Percentiles rank a stretch among this genome's conserved stretches.
Evolutionary conservation across 35 echinoderm and acorn worm genomes (phyloP).

Genomic region (Hemicentrotus pulcherrimus): DNA sequence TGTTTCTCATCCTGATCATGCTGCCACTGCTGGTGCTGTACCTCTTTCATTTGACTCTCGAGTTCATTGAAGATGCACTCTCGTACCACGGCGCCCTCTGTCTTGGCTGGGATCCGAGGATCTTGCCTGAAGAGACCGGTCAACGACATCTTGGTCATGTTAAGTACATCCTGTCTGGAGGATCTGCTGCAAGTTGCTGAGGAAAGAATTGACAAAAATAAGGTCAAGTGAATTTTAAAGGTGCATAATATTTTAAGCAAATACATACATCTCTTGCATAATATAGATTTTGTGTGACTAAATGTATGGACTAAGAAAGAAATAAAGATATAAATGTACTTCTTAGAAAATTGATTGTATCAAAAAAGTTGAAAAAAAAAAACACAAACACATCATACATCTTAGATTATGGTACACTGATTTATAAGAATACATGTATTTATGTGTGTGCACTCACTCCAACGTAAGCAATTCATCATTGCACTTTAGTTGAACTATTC

Average conservation of each 20-base stretch:
- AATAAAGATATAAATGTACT: too few relatives aligned
- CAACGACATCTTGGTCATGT: constrained; percentile 63
- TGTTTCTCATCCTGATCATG: constrained; percentile 74
- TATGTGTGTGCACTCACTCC: too few relatives aligned
- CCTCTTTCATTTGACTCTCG: constrained; percentile 75
- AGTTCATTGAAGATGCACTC: constrained; percentile 86
- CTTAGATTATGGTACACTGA: too few relatives aligned
- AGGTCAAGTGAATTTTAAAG: background rate
- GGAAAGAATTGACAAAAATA: background rate
- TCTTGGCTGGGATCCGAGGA: constrained; percentile 62
- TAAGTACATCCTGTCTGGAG: constrained; percentile 10
- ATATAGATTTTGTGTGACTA: too few relatives aligned
- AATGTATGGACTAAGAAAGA: too few relatives aligned
- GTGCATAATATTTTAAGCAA: background rate
- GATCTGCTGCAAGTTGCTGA: background rate
- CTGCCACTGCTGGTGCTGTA: constrained; percentile 71
- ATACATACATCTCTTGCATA: too few relatives aligned
- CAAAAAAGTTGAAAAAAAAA: too few relatives aligned
- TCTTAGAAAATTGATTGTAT: too few relatives aligned
- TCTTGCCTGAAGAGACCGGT: constrained; percentile 59
- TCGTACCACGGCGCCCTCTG: constrained; percentile 64
- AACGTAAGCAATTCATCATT: too few relatives aligned
- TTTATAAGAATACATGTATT: too few relatives aligned
- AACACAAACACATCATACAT: too few relatives aligned
- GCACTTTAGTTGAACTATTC: too few relatives aligned